Base-by-base conservation (phyloP, 2,888 invertebrate genomes). In the Molorchus minor region DNA sequence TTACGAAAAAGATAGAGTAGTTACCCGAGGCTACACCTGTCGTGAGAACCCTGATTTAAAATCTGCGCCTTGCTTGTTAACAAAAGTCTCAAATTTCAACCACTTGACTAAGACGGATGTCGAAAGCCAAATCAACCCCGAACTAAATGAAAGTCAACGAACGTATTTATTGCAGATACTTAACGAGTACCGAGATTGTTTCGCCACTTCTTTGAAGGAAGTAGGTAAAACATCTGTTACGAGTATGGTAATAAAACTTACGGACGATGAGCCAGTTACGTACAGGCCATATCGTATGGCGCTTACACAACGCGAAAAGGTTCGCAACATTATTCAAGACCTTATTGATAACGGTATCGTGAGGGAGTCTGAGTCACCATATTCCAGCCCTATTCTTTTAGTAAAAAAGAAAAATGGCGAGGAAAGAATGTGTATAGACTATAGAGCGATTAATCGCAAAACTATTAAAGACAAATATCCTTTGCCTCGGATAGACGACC, bases 381-480 rank as follows among this genome's bases (percentile, higher is more conserved):
- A 35, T 45, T 55, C 65, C 12, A 67, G 64, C 29, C 59, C 59
- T n/a, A 57, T 64, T 3, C 13, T 62, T 10, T 25, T 61, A 10
- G 65, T 66, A 2, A 53, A 41, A 25, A 66, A 63, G 38, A 61
- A 62, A 36, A 45, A 56, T 4, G 59, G 63, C 1, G n/a, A 43
- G 0, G 58, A 61, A 36, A 16, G 65, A 17, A 40, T 69, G 56
- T 65, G 64, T 33, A 53, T 58, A 1, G 64, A 62, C 59, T 73
- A 59, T 55, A 61, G 70, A 3, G 63, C 59, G 19, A 52, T 73
- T 12, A 74, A 70, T 54, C 15, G 20, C 3, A 52, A 62, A 17
- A 74, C 71, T 8, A 54, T 71, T 8, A 62, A 69, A 16, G 69
- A 73, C 19, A 21, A 60, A 38, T 73, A 56, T 45, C 71, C 71